Percentiles rank a stretch among this genome's conserved stretches.
Conservation (phyloP, 2,113 vertebrate species). For the Macaca fascicularis region T2T-MFA8v1.1 NC_088375.1:74574501-74575000, state of each 20-base stretch:
- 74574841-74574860: not conserved
- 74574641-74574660: slow-evolving; percentile 55
- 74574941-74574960: not conserved
- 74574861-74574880: not conserved
- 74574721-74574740: not conserved
- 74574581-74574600: not conserved
- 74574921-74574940: not conserved
- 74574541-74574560: not conserved
- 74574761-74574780: not conserved
- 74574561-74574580: slow-evolving; percentile 6
- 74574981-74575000: rapidly evolving
- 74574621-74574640: slow-evolving; percentile 53
- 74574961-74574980: not conserved
- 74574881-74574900: not conserved
- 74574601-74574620: not conserved
- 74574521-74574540: not conserved
- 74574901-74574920: not conserved
- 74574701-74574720: slow-evolving; percentile 59
- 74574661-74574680: slow-evolving; percentile 59
- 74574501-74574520: not conserved
- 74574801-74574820: not conserved
- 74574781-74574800: slow-evolving; percentile 6
- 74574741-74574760: not conserved
- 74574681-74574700: slow-evolving; percentile 68
- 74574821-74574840: not conserved